phyloP scores from a whole-genome alignment of 1,140 invertebrate species.

The Panagrolaimus sp. region DNA sequence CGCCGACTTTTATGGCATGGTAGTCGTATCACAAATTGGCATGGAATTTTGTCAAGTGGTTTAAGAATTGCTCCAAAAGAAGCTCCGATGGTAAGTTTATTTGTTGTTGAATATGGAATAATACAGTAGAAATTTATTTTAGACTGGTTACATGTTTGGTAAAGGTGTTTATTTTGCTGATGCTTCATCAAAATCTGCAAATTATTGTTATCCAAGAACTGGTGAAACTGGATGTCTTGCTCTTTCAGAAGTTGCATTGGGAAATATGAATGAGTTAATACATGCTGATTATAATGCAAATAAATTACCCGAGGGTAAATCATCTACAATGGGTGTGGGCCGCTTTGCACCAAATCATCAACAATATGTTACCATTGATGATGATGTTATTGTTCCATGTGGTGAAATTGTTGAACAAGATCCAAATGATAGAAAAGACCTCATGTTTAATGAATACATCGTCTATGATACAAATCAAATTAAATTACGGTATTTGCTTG shows the following conservation, averaged over 20 bases:
- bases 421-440: not conserved
- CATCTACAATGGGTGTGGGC: slow-evolving; percentile 21
- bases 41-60: slow-evolving; percentile 89
- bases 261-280: slow-evolving; percentile 16
- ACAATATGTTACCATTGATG: slow-evolving; percentile 4
- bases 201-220: slow-evolving; percentile 77
- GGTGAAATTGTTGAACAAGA: not conserved
- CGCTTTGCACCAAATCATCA: slow-evolving; percentile 20
- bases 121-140: slow-evolving; percentile 33
- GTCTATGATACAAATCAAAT: slow-evolving; percentile 76
- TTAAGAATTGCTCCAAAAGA: slow-evolving; percentile 89
- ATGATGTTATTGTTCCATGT: not conserved
- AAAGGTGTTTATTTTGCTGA: slow-evolving; percentile 84
- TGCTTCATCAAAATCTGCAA: slow-evolving; percentile 96
- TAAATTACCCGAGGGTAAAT: slow-evolving; percentile 26
- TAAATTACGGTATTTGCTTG: slow-evolving; percentile 63
- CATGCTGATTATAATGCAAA: slow-evolving; percentile 20
- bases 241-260: slow-evolving; percentile 69
- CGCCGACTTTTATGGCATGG: slow-evolving; percentile 89
- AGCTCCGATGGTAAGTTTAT: slow-evolving; percentile 69
- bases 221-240: slow-evolving; percentile 70
- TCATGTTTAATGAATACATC: slow-evolving; percentile 14
- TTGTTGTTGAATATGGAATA: slow-evolving; percentile 9
- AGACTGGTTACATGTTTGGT: slow-evolving; percentile 95
- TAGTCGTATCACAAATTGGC: slow-evolving; percentile 84